Conservation (phyloP, 2,888 invertebrate genomes). For the Chaetogeoica ovagalla region DNA sequence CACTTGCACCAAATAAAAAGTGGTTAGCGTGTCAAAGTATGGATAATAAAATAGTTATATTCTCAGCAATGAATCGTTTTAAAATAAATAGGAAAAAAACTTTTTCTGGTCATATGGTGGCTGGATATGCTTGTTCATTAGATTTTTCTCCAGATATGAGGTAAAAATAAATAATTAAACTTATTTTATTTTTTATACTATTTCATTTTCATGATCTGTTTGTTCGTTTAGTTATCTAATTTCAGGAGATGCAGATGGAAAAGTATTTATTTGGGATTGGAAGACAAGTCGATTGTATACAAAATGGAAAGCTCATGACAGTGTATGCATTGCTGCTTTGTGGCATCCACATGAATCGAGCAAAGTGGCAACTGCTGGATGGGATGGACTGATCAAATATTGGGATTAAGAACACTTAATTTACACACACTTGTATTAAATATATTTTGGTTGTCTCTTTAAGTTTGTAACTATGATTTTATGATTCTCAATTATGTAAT, state of each 20-base stretch:
- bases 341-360: conserved; percentile 99
- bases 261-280: conserved; percentile 99
- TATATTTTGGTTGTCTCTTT: no score
- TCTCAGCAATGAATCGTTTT: conserved; percentile 95
- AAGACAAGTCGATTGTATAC: conserved; percentile 97
- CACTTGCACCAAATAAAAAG: conserved; percentile 93
- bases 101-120: conserved; percentile 98
- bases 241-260: conserved; percentile 98
- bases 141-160: conserved; percentile 99
- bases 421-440: no score
- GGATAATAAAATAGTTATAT: conserved; percentile 98
- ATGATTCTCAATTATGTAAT: conserved; percentile 13
- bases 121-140: conserved; percentile 95
- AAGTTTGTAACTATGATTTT: not conserved
- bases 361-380: conserved; percentile 95
- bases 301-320: conserved; percentile 99
- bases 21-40: conserved; percentile 99
- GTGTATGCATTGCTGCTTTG: conserved; percentile 88
- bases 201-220: conserved; percentile 49
- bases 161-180: conserved; percentile 60
- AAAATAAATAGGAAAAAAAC: conserved; percentile 98
- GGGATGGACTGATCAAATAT: conserved; percentile 98
- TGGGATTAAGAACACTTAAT: conserved; percentile 82
- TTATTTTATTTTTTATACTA: not conserved
- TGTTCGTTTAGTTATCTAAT: conserved; percentile 82